A percentile compares a stretch with the other conserved stretches of the same genome.
phyloP scores from a whole-genome alignment of 2,797 vertebrate species.

The Xiphorhynchus erythropygius region DNA sequence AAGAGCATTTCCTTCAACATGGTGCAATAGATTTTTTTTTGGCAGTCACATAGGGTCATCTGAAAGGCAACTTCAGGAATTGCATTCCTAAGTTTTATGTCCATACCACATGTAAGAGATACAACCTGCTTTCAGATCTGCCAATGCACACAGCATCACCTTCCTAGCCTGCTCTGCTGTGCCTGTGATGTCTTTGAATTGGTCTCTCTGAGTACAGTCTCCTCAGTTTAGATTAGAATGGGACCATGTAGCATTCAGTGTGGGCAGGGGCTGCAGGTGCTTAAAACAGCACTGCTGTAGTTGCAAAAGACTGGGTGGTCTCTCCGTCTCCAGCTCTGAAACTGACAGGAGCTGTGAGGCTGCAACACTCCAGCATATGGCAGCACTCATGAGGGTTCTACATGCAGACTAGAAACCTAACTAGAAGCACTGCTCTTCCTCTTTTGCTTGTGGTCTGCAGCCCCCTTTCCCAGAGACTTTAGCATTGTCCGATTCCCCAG shows the following conservation, averaged over 20 bases:
- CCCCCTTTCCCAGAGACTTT: neutral
- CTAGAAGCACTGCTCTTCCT: neutral
- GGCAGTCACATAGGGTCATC: neutral
- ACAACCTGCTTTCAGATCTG: neutral
- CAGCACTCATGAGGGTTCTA: accelerated
- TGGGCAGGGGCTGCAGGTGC: neutral
- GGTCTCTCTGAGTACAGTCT: neutral
- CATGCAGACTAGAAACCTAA: neutral
- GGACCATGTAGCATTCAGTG: accelerated
- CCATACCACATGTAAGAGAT: neutral
- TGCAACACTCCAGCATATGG: neutral
- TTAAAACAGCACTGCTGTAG: neutral
- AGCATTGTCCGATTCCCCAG: neutral
- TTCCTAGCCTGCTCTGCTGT: neutral
- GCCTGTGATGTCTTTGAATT: neutral
- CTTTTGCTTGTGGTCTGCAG: neutral
- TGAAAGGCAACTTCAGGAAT: neutral
- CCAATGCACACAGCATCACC: neutral
- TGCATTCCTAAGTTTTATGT: neutral
- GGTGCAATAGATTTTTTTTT: neutral
- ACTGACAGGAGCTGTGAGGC: neutral
- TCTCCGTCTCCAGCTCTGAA: neutral
- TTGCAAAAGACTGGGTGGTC: neutral
- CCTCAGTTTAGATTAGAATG: neutral
- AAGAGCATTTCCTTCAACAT: neutral